phyloP scores from a whole-genome alignment of 1,140 invertebrate genomes.

The Papilio aristodemus region DNA sequence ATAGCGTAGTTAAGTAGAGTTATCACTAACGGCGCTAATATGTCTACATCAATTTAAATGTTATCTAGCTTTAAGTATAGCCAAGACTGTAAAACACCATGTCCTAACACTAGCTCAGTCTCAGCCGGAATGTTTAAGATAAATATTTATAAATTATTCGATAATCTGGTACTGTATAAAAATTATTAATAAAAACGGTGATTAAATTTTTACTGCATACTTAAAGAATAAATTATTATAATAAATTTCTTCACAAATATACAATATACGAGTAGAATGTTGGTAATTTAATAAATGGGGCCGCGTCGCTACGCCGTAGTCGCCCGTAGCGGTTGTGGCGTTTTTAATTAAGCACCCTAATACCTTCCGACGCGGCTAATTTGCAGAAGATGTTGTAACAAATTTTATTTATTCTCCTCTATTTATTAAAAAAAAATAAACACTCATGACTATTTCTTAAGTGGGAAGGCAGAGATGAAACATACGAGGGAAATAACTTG shows the following conservation, averaged over 20 bases:
- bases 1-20: slow-evolving; percentile 9
- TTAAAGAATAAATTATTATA: slow-evolving; percentile 4
- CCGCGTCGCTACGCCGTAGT: not conserved
- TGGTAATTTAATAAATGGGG: slow-evolving; percentile 13
- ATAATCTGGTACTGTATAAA: no score
- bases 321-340: slow-evolving; percentile 11
- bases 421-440: not conserved
- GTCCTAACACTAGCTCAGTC: no score
- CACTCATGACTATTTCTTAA: not conserved
- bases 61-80: not conserved
- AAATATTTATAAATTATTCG: no score
- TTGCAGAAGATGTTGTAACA: slow-evolving; percentile 5
- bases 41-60: slow-evolving; percentile 16
- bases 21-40: slow-evolving; percentile 5
- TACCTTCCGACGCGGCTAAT: slow-evolving; percentile 20
- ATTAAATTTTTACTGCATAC: not conserved
- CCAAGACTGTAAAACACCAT: not conserved
- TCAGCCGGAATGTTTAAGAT: no score
- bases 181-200: not conserved
- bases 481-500: no score
- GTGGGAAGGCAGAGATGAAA: not conserved
- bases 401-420: slow-evolving; percentile 8
- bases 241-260: slow-evolving; percentile 16
- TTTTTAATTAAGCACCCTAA: slow-evolving; percentile 19
- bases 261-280: slow-evolving; percentile 10